Evolutionary conservation across 2,113 vertebrate genomes (phyloP), one percentile per base, ranked within the genome.

Genomic region (Naja naja): DNA sequence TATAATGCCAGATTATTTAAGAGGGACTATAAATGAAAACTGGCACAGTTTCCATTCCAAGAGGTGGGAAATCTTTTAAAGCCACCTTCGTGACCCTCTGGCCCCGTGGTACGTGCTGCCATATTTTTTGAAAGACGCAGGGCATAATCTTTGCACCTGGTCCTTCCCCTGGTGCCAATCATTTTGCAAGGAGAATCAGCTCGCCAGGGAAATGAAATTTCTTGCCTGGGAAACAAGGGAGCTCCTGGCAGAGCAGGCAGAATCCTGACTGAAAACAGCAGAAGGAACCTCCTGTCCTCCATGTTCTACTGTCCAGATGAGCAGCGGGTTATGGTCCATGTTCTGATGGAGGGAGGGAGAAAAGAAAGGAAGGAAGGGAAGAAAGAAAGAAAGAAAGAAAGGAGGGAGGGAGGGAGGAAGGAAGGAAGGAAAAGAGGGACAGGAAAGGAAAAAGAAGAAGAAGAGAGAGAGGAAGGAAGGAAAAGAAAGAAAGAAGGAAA

Each of bases 261-360:
- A 49, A 23, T 16, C 14, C 12, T 8, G 27, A 18, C 2, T 87
- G 12, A 25, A 87, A 53, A 53, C 47, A 74, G 14, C 14, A 74
- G 5, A 34, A 20, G 18, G 5, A 74, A 74, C 18, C 14, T 34
- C 34, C 16, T 90, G 69, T 1, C 54, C 85, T 49, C 14, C 92
- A 49, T 25, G 52, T 91, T 7, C 34, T 91, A 11, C 92, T 95
- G 94, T 91, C 92, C 91, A 56, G 30, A 8, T 60, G 56, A 93
- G 85, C 91, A 91, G 53, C 49, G 16, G 85, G 92, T 93, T 16
- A 30, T 94, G 60, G 0, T 90, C 91, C 0, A 0, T 56, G 18
- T 74, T 7, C 55, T 93, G 94, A 94, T 94, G 85, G 90, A n/a
- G 16, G 5, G 89, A 16, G 3, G 5, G 5, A 64, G 0, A 49